Evolutionary conservation across 2,888 invertebrate species (phyloP).

Genomic region (Cantharis flavilabris): DNA sequence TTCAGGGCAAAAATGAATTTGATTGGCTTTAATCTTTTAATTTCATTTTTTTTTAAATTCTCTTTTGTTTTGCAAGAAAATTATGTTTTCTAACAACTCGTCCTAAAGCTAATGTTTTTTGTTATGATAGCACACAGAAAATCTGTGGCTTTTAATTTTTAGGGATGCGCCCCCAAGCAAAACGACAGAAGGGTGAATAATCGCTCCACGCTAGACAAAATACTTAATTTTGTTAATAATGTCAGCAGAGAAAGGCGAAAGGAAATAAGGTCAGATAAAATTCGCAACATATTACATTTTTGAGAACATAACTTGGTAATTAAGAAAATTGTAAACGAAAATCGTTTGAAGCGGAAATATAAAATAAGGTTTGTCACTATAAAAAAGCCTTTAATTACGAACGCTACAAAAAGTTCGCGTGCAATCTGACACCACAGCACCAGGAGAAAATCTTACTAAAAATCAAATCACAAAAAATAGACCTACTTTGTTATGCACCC

Average conservation of each 20-base stretch:
- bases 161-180: conserved; percentile 54
- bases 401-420: conserved; percentile 15
- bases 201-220: conserved; percentile 38
- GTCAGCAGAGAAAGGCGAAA: conserved; percentile 5
- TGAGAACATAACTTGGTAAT: background rate
- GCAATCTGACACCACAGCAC: conserved; percentile 29
- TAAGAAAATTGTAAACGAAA: background rate
- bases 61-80: background rate
- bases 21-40: background rate
- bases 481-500: conserved; percentile 58
- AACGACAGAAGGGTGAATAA: conserved; percentile 55
- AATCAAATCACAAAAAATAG: conserved; percentile 50
- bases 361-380: background rate
- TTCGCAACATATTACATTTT: background rate
- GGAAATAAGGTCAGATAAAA: background rate
- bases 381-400: conserved; percentile 18
- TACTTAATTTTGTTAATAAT: conserved; percentile 20
- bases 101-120: conserved; percentile 31
- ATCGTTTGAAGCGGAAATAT: background rate
- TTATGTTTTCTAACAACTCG: conserved; percentile 1
- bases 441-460: conserved; percentile 44
- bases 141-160: conserved; percentile 58
- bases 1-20: background rate
- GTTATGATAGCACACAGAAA: conserved; percentile 50
- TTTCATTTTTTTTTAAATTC: background rate